These are phyloP conservation scores for Matsumurasca onukii DNA, from an alignment of 1,140 invertebrate species.

Conservation along the genomic window DNA sequence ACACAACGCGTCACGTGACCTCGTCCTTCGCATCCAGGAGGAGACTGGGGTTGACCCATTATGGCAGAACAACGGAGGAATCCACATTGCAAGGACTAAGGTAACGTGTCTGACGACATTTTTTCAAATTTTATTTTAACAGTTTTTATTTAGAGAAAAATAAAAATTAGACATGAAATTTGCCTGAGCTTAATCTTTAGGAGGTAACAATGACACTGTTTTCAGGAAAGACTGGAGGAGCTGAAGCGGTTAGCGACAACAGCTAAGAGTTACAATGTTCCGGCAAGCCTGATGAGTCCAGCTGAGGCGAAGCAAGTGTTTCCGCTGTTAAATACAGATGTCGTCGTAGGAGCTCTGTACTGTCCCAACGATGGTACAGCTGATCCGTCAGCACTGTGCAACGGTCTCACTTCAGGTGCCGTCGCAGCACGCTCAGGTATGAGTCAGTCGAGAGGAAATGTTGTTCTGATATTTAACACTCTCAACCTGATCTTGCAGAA, in stretches of 20 bases:
- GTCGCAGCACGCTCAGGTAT: too few relatives aligned
- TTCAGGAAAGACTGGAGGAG: slow-evolving; percentile 75
- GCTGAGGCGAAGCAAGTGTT: slow-evolving; percentile 74
- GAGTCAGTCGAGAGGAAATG: slow-evolving; percentile 69
- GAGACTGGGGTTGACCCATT: slow-evolving; percentile 81
- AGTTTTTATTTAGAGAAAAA: too few relatives aligned
- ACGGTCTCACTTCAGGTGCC: slow-evolving; percentile 69
- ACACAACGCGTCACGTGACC: slow-evolving; percentile 62
- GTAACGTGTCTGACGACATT: slow-evolving; percentile 51
- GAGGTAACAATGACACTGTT: too few relatives aligned
- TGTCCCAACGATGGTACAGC: slow-evolving; percentile 78
- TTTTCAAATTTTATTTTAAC: too few relatives aligned
- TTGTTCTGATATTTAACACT: too few relatives aligned
- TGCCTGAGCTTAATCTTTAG: too few relatives aligned
- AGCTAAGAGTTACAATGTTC: slow-evolving; percentile 73
- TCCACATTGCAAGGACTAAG: slow-evolving; percentile 78
- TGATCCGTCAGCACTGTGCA: slow-evolving; percentile 78
- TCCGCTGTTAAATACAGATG: slow-evolving; percentile 71
- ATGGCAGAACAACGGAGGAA: slow-evolving; percentile 84
- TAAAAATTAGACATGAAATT: too few relatives aligned
- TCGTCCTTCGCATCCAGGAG: slow-evolving; percentile 67
- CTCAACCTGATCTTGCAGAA: too few relatives aligned
- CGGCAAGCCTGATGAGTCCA: slow-evolving; percentile 69
- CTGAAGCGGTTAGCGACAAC: slow-evolving; percentile 78
- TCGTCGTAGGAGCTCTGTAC: slow-evolving; percentile 74